Percentiles rank a stretch among this genome's conserved stretches.
phyloP scores from a whole-genome alignment of 2,113 vertebrate species.

The Chitala chitala region DNA sequence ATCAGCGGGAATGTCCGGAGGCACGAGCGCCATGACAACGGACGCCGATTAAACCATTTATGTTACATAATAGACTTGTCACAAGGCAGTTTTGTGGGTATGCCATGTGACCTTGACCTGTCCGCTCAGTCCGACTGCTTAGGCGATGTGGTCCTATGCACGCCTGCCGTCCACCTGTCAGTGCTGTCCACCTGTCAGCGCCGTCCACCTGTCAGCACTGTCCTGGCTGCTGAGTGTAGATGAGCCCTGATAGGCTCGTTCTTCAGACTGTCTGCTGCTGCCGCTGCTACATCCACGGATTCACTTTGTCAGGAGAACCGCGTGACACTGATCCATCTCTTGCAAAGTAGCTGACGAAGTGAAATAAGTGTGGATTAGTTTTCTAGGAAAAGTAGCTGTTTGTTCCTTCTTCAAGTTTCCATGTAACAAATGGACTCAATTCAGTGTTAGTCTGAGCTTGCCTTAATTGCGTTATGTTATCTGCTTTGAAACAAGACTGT shows the following conservation, averaged over 20 bases:
- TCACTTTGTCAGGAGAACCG: not conserved
- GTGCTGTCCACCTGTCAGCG: too few species aligned
- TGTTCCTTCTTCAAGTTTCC: too few species aligned
- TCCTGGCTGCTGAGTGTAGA: not conserved
- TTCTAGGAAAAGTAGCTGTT: too few species aligned
- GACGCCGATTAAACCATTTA: too few species aligned
- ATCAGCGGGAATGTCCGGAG: not conserved
- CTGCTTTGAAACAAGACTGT: too few species aligned
- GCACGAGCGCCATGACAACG: not conserved
- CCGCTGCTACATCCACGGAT: not conserved
- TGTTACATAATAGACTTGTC: not conserved
- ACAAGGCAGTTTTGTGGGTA: not conserved
- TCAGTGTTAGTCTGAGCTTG: too few species aligned
- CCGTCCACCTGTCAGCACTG: too few species aligned
- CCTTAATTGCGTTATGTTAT: too few species aligned
- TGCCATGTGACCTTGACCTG: not conserved
- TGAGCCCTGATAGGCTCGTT: not conserved
- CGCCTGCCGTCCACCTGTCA: not conserved
- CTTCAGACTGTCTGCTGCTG: not conserved
- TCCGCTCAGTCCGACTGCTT: not conserved
- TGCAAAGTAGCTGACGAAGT: too few species aligned
- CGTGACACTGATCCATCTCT: too few species aligned
- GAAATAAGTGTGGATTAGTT: too few species aligned
- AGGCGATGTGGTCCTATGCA: not conserved
- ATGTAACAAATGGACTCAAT: too few species aligned